Conservation (phyloP, 2,888 invertebrate genomes). For the Halictus ligatus region DNA sequence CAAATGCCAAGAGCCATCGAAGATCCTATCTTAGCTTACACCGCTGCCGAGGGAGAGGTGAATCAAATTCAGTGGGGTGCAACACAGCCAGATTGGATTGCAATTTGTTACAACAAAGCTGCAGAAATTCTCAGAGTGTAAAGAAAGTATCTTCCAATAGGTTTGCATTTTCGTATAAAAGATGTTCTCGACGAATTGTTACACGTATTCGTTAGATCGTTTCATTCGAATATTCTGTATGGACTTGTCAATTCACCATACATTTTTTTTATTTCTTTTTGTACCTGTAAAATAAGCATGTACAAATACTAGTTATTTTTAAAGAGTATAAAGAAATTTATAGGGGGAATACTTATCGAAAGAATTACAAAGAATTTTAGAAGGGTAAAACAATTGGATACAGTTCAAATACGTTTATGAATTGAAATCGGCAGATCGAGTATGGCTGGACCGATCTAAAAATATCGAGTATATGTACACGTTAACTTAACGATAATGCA, state of each 20-base stretch:
- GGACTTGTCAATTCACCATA: conserved; percentile 22
- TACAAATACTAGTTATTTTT: conserved; percentile 54
- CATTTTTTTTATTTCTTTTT: conserved; percentile 28
- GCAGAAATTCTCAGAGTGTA: conserved; percentile 98
- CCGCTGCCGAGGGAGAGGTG: conserved; percentile 99
- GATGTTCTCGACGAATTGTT: conserved; percentile 25
- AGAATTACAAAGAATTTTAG: background rate
- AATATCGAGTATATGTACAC: conserved; percentile 56
- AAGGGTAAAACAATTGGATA: background rate
- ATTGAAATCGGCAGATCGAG: background rate
- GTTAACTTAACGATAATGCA: conserved; percentile 33
- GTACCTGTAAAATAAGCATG: conserved; percentile 57
- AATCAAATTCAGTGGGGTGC: conserved; percentile 99
- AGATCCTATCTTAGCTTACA: conserved; percentile 99
- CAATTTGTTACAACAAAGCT: conserved; percentile 99
- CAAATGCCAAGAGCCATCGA: conserved; percentile 99
- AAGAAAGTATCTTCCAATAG: conserved; percentile 71
- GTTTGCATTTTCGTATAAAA: background rate
- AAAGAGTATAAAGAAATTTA: conserved; percentile 1
- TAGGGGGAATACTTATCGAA: background rate
- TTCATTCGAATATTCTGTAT: conserved; percentile 40
- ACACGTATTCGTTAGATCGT: conserved; percentile 30
- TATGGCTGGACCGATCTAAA: conserved; percentile 6
- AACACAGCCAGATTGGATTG: conserved; percentile 99
- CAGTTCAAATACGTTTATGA: background rate